Base-by-base conservation (phyloP, 2,888 invertebrate species). In the Azorinus chamasolen region DNA sequence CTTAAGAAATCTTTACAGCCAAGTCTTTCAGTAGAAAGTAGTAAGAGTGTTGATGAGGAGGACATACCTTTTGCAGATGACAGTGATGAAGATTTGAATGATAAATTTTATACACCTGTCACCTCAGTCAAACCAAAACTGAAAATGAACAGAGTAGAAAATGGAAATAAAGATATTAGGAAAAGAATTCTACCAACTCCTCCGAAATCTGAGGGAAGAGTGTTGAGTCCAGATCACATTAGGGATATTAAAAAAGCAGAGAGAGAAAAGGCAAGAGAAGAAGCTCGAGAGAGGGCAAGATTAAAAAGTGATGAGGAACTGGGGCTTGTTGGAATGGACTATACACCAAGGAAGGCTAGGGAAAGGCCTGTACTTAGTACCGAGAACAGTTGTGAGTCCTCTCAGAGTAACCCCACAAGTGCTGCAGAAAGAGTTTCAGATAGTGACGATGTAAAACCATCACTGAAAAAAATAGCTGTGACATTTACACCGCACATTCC, bases 271-370 rank as follows among this genome's bases (percentile, higher is more conserved):
- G 85, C 87, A 53, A 83, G 93, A 25, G 95, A 95, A 78, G 95
- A 95, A 25, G 95, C 95, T 0, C 93, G 96, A 65, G 72, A 83
- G 24, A 94, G 95, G 57, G 95, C 96, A 10, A 94, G 95, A 54
- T 92, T 96, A 25, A 95, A 95, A 91, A 96, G 95, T 69, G 96
- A 96, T 89, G 95, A 96, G 80, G 96, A 96, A 88, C 92, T 96
- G 25, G 96, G 96, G 1, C 71, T 93, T 20, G 66, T 46, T 43
- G 78, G 80, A 53, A 82, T 79, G 6, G 83, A 73, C 37, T 51
- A 57, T 59, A 72, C 66, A 39, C 66, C 65, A 43, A 55, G 59
- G 18, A 71, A 71, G 22, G 70, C 77, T 43, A 61, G 74, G 53
- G 41, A 48, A 43, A 27, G 45, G 32, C 39, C 22, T 20, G 45